These are phyloP conservation scores for Tetranychus cinnabarinus DNA, from an alignment of 1,140 invertebrate genomes.

Conservation along the genomic window DNA sequence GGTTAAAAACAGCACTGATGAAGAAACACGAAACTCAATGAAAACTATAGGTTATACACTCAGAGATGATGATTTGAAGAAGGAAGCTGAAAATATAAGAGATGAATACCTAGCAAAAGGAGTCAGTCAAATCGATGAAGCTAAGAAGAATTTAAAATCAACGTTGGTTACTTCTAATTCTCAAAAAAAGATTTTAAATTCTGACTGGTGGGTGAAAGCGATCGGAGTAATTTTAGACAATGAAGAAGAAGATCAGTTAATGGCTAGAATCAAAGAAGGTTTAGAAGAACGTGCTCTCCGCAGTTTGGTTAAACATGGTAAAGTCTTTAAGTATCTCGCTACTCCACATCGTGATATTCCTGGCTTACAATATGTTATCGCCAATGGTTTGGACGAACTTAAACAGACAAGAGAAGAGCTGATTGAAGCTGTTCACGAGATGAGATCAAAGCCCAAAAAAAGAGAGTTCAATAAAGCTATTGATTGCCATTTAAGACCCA, in stretches of 20 bases:
- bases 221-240: background rate
- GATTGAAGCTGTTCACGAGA: background rate
- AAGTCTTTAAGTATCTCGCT: background rate
- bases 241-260: background rate
- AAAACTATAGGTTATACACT: background rate
- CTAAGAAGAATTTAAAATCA: background rate
- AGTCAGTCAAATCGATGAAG: background rate
- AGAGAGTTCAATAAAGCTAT: constrained; percentile 31
- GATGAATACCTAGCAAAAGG: background rate
- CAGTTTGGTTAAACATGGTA: background rate
- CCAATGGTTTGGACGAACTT: background rate
- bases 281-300: background rate
- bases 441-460: constrained; percentile 18
- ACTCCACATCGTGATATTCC: background rate
- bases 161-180: background rate
- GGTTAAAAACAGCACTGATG: background rate
- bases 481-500: constrained; percentile 37
- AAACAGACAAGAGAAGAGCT: background rate
- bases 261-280: background rate
- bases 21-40: background rate
- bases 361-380: background rate
- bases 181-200: background rate
- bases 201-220: background rate
- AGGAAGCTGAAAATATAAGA: background rate
- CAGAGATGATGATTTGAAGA: background rate